Evolutionary conservation across 2,888 invertebrate genomes (phyloP), one percentile per base, ranked within the genome.

Genomic region (Ecliptopera silaceata): DNA sequence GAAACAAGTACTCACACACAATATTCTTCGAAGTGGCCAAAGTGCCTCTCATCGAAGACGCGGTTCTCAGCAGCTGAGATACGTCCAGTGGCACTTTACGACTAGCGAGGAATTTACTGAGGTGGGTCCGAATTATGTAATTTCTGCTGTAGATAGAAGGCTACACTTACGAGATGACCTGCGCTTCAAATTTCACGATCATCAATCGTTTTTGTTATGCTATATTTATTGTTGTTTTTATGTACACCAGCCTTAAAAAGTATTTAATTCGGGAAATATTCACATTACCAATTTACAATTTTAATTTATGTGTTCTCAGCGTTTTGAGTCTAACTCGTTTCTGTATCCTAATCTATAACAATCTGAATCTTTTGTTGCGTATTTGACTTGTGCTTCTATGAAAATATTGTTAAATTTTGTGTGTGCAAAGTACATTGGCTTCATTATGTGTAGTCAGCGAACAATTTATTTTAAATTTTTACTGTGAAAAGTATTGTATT

Each of bases 1-100:
- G 95, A 66, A 97, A 96, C 84, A 99, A 99, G 90, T 99, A 99
- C 83, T 97, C 97, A 3, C 98, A 99, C 86, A 95, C 95, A 72
- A 96, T 98, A 79, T 98, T 98, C 91, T 97, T 96, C 80, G 96
- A 97, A 92, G 98, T 98, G 56, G 97, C 98, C 61, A 96, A 96
- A 84, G 94, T 95, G 63, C 95, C 96, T 17, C 88, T 96, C 34
- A 63, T 92, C 1, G 83, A 84, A 6, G 88, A 91, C 77, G 62
- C 78, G 0, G 75, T 70, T 5, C 79, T 91, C 31, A 68, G 66
- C 71, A 86, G 88, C 80, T 85, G 91, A 91, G 75, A 66, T 8
- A 26, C 10, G 44, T 39, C 13, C 13, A 1, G 77, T 77, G 82
- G 77, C 74, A 73, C 82, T 78, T 82, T 80, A 76, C 79, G 74